Evolutionary conservation across 2,113 vertebrate genomes (phyloP).

Genomic region (Bubo bubo): DNA sequence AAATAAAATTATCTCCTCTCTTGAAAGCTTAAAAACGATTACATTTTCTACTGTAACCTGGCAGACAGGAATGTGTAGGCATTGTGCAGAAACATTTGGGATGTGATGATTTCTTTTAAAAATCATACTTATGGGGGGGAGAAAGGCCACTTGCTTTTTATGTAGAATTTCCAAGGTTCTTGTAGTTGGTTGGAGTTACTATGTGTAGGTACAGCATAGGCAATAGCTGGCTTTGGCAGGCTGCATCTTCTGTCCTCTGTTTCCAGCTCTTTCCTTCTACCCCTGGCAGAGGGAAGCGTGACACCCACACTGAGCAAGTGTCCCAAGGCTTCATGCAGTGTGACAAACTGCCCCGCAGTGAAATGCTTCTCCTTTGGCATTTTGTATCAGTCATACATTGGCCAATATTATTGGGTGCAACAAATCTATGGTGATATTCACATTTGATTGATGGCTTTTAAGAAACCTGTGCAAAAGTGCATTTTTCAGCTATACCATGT

Average conservation of each 20-base stretch:
- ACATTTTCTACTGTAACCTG: neutral
- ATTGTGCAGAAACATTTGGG: neutral
- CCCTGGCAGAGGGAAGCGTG: neutral
- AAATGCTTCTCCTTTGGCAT: neutral
- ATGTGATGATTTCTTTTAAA: neutral
- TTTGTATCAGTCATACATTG: accelerated
- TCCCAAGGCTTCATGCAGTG: neutral
- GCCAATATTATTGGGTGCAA: neutral
- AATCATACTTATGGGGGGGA: neutral
- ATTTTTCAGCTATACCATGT: neutral
- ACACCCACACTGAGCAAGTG: neutral
- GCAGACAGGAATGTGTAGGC: neutral
- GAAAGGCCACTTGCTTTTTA: neutral
- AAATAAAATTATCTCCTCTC: neutral
- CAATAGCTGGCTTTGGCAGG: neutral
- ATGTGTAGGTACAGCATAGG: neutral
- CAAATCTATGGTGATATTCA: neutral
- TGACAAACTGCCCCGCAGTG: neutral
- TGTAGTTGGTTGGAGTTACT: neutral
- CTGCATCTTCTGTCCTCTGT: neutral
- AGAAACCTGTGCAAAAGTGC: neutral
- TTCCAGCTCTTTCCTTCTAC: neutral
- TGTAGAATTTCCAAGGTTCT: neutral
- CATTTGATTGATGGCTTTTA: neutral
- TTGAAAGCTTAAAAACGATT: neutral